Evolutionary conservation across 2,113 vertebrate genomes (phyloP), one percentile per base, ranked within the genome.

Genomic region (Progne subis): DNA sequence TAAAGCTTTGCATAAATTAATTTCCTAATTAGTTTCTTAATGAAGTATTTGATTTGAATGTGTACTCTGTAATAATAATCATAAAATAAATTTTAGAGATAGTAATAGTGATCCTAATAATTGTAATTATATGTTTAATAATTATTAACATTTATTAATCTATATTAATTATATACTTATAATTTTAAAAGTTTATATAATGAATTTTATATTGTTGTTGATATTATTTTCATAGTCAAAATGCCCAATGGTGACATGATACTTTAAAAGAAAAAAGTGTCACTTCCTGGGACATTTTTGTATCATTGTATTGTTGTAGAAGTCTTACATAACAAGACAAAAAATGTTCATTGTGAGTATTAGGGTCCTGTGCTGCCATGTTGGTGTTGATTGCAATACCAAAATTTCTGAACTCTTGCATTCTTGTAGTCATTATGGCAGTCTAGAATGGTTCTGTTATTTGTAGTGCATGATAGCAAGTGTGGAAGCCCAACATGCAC

Each of bases 11-110:
- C 64, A 86, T 95, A 90, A 93, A 85, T 80, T 80, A 82, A 94
- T 92, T 88, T 91, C 23, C 39, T 92, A 94, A 94, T 96, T 71
- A 82, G 71, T 56, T 92, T 90, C 56, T 70, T 94, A 95, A 92
- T 93, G 65, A 86, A 90, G 69, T 37, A 79, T 84, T 61, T 88
- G 53, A 94, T 79, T 88, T 46, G 32, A 13, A 43, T 79, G 32
- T n/a, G 3, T 88, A 76, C 39, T 90, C 44, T 32, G 10, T 57
- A 86, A 56, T 47, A 21, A 39, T 29, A 65, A 41, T 28, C 0
- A n/a, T 29, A 47, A 74, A 47, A 74, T 55, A 55, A 15, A 32
- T 28, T 64, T 47, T 47, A 41, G 7, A 18, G 41, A 15, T 24
- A 32, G 21, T 31, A 37, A 34, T 31, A 9, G 2, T n/a, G 23